Evolutionary conservation across 92 coral and sea anemone species (phyloP).

Genomic region (Heliopora coerulea): DNA sequence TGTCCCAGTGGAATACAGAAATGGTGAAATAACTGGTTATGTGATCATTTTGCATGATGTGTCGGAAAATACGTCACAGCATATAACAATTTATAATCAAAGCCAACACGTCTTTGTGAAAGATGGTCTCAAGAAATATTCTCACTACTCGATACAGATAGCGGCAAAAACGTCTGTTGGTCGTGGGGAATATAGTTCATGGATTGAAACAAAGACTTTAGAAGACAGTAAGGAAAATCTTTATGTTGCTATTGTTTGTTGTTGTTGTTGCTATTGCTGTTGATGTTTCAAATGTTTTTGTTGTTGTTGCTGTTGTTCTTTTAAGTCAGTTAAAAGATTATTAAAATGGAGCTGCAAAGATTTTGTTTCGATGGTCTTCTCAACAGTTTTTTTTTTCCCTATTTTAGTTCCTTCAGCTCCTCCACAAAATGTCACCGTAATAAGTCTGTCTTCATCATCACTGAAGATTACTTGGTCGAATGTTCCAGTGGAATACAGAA

Average conservation of each 20-base stretch:
- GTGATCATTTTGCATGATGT: not conserved
- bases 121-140: conserved; percentile 3
- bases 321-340: too few species aligned
- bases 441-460: conserved; percentile 12
- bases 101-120: not conserved
- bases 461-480: conserved; percentile 35
- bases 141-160: conserved; percentile 8
- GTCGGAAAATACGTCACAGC: not conserved
- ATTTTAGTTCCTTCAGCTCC: conserved; percentile 33
- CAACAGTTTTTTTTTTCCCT: not conserved
- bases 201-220: conserved; percentile 5
- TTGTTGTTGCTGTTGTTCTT: too few species aligned
- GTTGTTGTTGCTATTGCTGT: not conserved
- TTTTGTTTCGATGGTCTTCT: not conserved
- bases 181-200: not conserved
- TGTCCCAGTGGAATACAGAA: not conserved
- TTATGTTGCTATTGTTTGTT: not conserved
- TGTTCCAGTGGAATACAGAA: conserved; percentile 7
- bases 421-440: conserved; percentile 28
- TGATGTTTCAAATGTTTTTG: too few species aligned
- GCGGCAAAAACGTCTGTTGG: conserved; percentile 27
- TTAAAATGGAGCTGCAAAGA: too few species aligned
- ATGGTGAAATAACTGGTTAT: conserved; percentile 33
- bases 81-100: not conserved
- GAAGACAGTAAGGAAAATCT: conserved; percentile 3